Evolutionary conservation across 2,113 vertebrate species (phyloP), one percentile per base, ranked within the genome.

Genomic region (Phylloscopus trochilus): DNA sequence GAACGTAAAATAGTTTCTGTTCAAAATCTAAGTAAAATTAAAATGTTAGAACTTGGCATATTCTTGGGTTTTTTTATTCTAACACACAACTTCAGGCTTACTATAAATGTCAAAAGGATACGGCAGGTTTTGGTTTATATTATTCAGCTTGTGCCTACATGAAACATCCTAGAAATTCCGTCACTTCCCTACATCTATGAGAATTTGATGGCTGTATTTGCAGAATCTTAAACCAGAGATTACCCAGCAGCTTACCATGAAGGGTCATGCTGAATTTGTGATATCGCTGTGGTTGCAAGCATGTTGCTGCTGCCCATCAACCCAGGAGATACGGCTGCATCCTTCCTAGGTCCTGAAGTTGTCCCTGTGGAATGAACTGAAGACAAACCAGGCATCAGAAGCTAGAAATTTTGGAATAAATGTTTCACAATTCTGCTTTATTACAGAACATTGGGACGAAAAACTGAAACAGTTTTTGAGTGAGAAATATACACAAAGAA

Each of bases 321-420:
- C 47, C 89, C 86, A 79, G 98, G 98, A 95, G 98, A 99, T 3
- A 97, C 95, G 47, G 97, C 97, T 49, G 96, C 97, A 96, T 98
- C 98, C 91, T 97, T 98, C 83, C 78, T 91, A 89, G 92, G 56
- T 89, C 86, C 84, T 74, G 87, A 44, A 67, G 49, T 4, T 81
- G 47, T 83, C 66, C 89, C 98, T 98, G 95, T 67, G 69, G 49
- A 95, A 97, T 93, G 59, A 93, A 94, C 35, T 26, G 82, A 94
- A 97, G n/a, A 77, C 80, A 96, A 77, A 39, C 44, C 56, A 74
- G 47, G 66, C 11, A 90, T 86, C 77, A 84, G 51, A 90, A 37
- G 62, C 62, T 81, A 87, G 18, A 13, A 66, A 89, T 72, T 72
- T 51, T 33, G 23, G 49, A 74, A 90, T 35, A 85, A 49, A 37